Base-by-base conservation (phyloP, 2,113 vertebrate species). In the Tauraco erythrolophus region DNA sequence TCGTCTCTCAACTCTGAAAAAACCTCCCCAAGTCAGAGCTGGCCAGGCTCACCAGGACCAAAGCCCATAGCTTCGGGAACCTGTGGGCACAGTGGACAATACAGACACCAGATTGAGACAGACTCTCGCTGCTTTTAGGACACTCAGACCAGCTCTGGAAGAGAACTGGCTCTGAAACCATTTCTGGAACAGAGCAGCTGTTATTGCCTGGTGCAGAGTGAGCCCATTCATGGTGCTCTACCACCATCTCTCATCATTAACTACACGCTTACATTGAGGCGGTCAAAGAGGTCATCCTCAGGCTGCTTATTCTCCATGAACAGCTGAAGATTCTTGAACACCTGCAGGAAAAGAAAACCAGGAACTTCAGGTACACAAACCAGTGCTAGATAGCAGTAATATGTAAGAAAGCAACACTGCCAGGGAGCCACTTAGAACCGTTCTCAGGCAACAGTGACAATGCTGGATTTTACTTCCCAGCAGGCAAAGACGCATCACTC, bases 271-370 rank as follows among this genome's bases (percentile, higher is more conserved):
- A 99, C 99, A 97, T 99, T 99, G 86, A 99, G 99, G 94, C 99
- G 98, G 96, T 99, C 99, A 84, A 99, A 99, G 85, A 99, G 99
- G 96, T 99, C 99, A 76, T 99, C 99, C 79, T 99, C 99, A 37
- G 99, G 98, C 97, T 99, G 99, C 94, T 99, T 99, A 97, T 99
- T 99, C 97, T 99, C 99, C 98, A 99, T 99, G 97, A 99, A 99
- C 84, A 99, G 97, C 97, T 99, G 99, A 81, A 99, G 98, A 94
- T 99, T 99, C 98, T 99, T 99, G 95, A 99, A 99, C 69, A 99
- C 99, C 99, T 99, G 95, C 76, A 91, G 87, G 62, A 96, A 87
- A 83, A 84, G 45, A 75, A 90, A 82, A 27, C 4, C 2, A 1
- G 19, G 25, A 78, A 35, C 5, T 6, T 84, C 31, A 95, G 57